Evolutionary conservation across 2,888 invertebrate genomes (phyloP), one percentile per base, ranked within the genome.

Genomic region (Fragum whitleyi): DNA sequence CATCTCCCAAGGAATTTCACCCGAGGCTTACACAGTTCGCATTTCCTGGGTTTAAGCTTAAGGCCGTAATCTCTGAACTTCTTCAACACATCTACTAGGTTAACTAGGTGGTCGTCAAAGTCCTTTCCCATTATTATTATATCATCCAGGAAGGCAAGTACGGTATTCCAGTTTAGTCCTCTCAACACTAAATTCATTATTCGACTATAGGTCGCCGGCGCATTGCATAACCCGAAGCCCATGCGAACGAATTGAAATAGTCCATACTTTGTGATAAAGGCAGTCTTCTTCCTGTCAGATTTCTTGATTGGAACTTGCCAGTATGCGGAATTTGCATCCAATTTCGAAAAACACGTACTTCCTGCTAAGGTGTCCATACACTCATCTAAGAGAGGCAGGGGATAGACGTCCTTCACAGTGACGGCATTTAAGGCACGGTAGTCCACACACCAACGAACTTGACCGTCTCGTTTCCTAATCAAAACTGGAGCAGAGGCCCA

Each of bases 121-220:
- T n/a, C 55, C 39, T 62, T 69, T n/a, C 85, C 88, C 55, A 86
- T 65, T 0, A 86, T 86, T 7, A 88, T 39, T 1, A 84, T 74
- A 47, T 89, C 89, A 61, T 87, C 85, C 21, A 87, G 67, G 39
- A 85, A 89, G 0, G 76, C 85, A 0, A 85, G 39, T 3, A 86
- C 79, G 3, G 72, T 77, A 14, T 83, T 74, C 81, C 83, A 83
- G 5, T 76, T 77, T 2, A 86, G 26, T 0, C 82, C 85, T n/a
- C 77, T 53, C 1, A 85, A 51, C 2, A 81, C 79, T 14, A 79
- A 26, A 55, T 83, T 81, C 73, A 86, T 81, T 0, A 71, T 75
- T 2, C 81, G 39, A 0, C 51, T 47, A 47, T 68, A 85, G 0
- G 87, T 86, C 1, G 83, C 82, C 14, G 84, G 87, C 7, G 86